These are phyloP conservation scores for Sciurus niger DNA, from an alignment of 2,113 vertebrate genomes.

Conservation along the genomic window DNA sequence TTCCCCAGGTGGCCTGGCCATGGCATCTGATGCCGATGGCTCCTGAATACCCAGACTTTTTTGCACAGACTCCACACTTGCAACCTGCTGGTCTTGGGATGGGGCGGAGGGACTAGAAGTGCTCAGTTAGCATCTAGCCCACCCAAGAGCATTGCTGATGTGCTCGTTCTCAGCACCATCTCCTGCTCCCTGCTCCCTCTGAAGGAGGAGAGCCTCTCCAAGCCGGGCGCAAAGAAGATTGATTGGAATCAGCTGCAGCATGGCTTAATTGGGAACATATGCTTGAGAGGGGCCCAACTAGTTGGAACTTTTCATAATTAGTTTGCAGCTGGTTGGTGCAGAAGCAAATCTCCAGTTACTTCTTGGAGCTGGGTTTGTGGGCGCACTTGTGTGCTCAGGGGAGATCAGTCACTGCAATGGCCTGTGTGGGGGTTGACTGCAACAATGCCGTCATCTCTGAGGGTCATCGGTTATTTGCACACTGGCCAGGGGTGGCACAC, in stretches of 20 bases:
- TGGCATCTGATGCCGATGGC: not conserved
- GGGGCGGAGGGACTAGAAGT: not conserved
- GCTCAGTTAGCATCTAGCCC: not conserved
- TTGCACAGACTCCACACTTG: constrained; percentile 2
- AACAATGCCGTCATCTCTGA: not conserved
- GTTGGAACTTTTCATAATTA: constrained; percentile 86
- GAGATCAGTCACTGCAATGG: not conserved
- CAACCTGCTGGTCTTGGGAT: not conserved
- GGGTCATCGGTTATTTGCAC: not conserved
- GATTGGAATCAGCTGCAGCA: constrained; percentile 90
- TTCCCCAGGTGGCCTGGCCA: not conserved
- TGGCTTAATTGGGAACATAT: constrained; percentile 90
- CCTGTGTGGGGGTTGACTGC: not conserved
- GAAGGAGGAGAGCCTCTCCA: constrained; percentile 85
- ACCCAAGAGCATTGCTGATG: too few relatives aligned
- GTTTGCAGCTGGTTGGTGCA: constrained; percentile 89
- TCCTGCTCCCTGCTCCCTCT: constrained; percentile 81
- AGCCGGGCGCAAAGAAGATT: constrained; percentile 88
- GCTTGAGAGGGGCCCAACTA: constrained; percentile 87
- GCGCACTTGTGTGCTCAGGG: not conserved
- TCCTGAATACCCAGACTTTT: not conserved
- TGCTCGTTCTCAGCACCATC: not conserved
- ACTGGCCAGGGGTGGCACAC: accelerated
- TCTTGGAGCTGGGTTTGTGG: constrained; percentile 61
- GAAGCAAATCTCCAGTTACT: constrained; percentile 75